Conservation (phyloP, 2,797 vertebrate species). For the Phalloptychus januarius region DNA sequence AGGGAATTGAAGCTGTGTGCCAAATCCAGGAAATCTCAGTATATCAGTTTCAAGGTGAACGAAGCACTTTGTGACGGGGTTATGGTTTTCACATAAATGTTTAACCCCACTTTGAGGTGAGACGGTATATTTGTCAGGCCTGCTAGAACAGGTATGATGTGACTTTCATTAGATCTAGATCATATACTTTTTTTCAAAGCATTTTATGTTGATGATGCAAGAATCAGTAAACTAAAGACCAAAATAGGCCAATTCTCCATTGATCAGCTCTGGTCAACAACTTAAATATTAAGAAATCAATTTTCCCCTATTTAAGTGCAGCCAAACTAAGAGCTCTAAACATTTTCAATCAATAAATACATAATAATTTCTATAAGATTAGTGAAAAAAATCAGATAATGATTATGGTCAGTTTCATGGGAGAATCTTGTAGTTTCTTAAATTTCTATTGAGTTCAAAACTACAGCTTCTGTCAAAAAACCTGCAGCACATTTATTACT, state of each 20-base stretch:
- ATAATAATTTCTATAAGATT: not conserved
- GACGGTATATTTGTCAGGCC: slow-evolving; percentile 51
- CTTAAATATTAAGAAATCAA: not conserved
- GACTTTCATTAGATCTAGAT: slow-evolving; percentile 52
- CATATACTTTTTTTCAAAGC: slow-evolving; percentile 41
- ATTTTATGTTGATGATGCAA: not conserved
- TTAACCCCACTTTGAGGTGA: slow-evolving; percentile 30
- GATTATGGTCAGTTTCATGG: not conserved
- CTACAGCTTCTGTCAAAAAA: not conserved
- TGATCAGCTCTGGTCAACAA: not conserved
- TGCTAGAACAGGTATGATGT: slow-evolving; percentile 37
- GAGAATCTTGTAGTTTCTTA: not conserved
- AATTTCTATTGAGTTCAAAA: not conserved
- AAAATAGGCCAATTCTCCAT: not conserved
- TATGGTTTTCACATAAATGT: slow-evolving; percentile 45
- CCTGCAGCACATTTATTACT: not conserved
- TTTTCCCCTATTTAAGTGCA: not conserved
- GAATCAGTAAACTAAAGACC: not conserved
- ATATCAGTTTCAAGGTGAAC: slow-evolving; percentile 56
- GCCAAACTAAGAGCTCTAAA: not conserved
- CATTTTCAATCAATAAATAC: not conserved
- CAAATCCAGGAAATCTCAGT: slow-evolving; percentile 51
- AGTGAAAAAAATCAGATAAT: not conserved
- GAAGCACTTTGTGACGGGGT: slow-evolving; percentile 46
- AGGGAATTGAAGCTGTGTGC: slow-evolving; percentile 45